phyloP scores from a whole-genome alignment of 1,140 invertebrate species.

The Drosophila teissieri region DNA sequence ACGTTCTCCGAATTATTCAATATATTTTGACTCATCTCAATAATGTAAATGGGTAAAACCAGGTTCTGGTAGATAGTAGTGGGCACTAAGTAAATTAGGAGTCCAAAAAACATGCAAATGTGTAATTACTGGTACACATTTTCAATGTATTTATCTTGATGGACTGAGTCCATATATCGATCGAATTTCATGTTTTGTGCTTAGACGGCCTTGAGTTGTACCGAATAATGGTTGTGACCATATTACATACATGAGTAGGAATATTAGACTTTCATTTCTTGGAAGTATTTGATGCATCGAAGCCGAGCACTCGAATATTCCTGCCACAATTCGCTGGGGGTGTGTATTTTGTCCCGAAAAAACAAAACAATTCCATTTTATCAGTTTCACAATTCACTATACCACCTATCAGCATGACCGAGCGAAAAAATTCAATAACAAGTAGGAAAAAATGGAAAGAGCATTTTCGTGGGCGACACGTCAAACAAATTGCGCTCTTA shows the following conservation, averaged over 20 bases:
- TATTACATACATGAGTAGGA: not conserved
- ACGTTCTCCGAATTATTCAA: not conserved
- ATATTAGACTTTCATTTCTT: not conserved
- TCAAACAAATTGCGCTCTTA: conserved; percentile 42
- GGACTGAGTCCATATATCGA: conserved; percentile 4
- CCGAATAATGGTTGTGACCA: not conserved
- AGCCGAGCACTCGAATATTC: conserved; percentile 18
- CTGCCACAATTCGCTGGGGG: conserved; percentile 3
- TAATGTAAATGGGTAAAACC: not conserved
- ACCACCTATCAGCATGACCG: conserved; percentile 48
- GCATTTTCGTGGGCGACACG: conserved; percentile 26
- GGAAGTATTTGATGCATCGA: not conserved
- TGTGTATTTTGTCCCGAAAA: not conserved
- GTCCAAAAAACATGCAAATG: conserved; percentile 24
- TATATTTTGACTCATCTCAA: not conserved
- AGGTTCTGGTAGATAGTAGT: not conserved
- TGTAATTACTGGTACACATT: conserved; percentile 11
- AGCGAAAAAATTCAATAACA: conserved; percentile 31
- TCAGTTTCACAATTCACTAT: conserved; percentile 45
- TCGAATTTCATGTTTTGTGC: not conserved
- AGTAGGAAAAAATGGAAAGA: conserved; percentile 6
- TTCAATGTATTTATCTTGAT: conserved; percentile 23
- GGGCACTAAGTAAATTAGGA: not conserved
- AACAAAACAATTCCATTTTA: conserved; percentile 9
- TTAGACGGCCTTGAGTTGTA: conserved; percentile 14